Evolutionary conservation across 2,888 invertebrate genomes (phyloP), one percentile per base, ranked within the genome.

Genomic region (Drosophila austrosaltans): DNA sequence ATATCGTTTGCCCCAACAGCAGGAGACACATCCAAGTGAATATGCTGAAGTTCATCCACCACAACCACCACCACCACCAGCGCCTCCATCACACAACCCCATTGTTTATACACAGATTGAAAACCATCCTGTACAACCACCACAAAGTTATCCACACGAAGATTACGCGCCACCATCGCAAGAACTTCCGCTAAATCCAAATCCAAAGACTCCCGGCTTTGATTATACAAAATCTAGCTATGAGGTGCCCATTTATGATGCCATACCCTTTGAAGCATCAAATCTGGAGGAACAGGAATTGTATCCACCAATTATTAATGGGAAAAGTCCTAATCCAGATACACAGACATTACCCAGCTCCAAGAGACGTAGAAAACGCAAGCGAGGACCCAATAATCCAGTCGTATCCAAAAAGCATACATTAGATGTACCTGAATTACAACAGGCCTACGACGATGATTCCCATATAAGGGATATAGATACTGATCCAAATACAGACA

Each of bases 191-290:
- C 75, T 92, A 0, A 91, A 88, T 64, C 80, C 82, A 0, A 84
- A 91, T 68, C 90, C 90, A 57, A 90, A 89, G 66, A 87, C 90
- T 32, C 90, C 91, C 0, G 80, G 91, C 2, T 92, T 91, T 39
- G 90, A 91, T 40, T 92, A 89, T 28, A 91, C 91, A 10, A 92
- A 91, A 67, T 90, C 90, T 6, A 92, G 92, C 56, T 92, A 92
- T 67, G 92, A 92, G 71, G 92, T 92, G n/a, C 92, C 93, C 32
- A 82, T 92, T 20, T 92, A 92, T 32, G 91, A 92, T 73, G 89
- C 91, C 1, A 85, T 91, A 72, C 91, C 91, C 3, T 92, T 91
- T 42, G 91, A 90, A 30, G 76, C 87, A 0, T 88, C 90, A 12
- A 90, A 79, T 40, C 78, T 88, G 6, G 72, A 89, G 10, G 81